Conservation (phyloP, 2,888 invertebrate species). For the Spilosoma lubricipeda region DNA sequence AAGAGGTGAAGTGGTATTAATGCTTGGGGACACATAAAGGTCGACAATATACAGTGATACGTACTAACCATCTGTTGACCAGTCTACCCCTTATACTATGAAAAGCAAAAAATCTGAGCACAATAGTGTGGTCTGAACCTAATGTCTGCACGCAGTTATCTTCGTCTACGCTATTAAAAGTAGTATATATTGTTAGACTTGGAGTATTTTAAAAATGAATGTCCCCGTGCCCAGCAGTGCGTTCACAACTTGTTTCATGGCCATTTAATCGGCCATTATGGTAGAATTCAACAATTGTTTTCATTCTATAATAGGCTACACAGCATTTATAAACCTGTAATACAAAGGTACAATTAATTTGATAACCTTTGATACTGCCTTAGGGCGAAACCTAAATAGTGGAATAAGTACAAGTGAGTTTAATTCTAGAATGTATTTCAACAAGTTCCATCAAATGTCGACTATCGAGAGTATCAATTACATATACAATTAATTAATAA, state of each 20-base stretch:
- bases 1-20: not conserved
- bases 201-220: constrained; percentile 15
- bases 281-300: not conserved
- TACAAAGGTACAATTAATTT: too few species aligned
- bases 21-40: not conserved
- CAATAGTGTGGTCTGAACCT: not conserved
- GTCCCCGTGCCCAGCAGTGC: constrained; percentile 4
- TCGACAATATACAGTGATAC: not conserved
- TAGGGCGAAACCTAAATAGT: too few species aligned
- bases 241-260: not conserved
- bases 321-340: not conserved
- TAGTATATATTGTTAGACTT: constrained; percentile 10
- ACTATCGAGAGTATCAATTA: too few species aligned
- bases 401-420: too few species aligned
- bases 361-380: too few species aligned
- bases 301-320: not conserved
- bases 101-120: not conserved
- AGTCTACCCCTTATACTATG: not conserved
- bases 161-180: constrained; percentile 13
- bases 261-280: not conserved
- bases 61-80: not conserved
- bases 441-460: too few species aligned
- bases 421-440: too few species aligned
- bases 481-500: too few species aligned
- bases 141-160: not conserved